A percentile compares a stretch with the other conserved stretches of the same genome.
Conservation (phyloP, 2,797 vertebrate genomes). For the Cottoperca gobio region DNA sequence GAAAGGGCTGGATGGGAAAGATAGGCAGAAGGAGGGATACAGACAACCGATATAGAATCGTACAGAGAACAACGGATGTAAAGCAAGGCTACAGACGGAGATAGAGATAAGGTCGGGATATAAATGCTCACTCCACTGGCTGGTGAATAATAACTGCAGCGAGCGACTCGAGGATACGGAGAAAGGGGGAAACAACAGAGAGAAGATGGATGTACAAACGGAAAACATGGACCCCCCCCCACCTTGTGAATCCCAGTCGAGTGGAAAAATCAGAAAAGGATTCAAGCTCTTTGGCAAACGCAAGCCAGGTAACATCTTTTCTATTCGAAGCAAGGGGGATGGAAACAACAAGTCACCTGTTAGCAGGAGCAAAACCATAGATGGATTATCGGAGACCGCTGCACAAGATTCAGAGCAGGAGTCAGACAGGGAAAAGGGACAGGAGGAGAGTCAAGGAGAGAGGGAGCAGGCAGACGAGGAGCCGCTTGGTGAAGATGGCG, state of each 20-base stretch:
- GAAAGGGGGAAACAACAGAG: conserved; percentile 45
- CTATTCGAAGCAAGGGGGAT: conserved; percentile 91
- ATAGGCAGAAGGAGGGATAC: conserved; percentile 76
- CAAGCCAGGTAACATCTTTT: conserved; percentile 94
- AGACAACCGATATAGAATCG: conserved; percentile 70
- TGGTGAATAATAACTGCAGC: conserved; percentile 52
- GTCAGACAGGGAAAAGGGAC: conserved; percentile 72
- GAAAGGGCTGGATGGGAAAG: conserved; percentile 80
- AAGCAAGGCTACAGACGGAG: conserved; percentile 38
- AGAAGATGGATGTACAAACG: conserved; percentile 94
- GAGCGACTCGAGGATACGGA: conserved; percentile 50
- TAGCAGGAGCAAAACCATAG: conserved; percentile 89
- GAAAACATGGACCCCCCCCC: conserved; percentile 90
- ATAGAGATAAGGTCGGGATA: conserved; percentile 50
- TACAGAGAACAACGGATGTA: conserved; percentile 54
- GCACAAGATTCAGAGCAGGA: conserved; percentile 74
- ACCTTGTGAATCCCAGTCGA: conserved; percentile 90
- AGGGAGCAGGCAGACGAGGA: conserved; percentile 83
- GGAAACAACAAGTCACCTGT: conserved; percentile 88
- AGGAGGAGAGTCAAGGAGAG: conserved; percentile 70
- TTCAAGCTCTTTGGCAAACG: conserved; percentile 97
- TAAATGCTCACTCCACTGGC: conserved; percentile 52
- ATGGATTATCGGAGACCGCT: conserved; percentile 89
- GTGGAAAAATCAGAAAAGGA: conserved; percentile 96
- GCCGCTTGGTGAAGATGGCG: conserved; percentile 72